These are phyloP conservation scores for Eledona agricola DNA, from an alignment of 2,888 invertebrate species.

Conservation along the genomic window DNA sequence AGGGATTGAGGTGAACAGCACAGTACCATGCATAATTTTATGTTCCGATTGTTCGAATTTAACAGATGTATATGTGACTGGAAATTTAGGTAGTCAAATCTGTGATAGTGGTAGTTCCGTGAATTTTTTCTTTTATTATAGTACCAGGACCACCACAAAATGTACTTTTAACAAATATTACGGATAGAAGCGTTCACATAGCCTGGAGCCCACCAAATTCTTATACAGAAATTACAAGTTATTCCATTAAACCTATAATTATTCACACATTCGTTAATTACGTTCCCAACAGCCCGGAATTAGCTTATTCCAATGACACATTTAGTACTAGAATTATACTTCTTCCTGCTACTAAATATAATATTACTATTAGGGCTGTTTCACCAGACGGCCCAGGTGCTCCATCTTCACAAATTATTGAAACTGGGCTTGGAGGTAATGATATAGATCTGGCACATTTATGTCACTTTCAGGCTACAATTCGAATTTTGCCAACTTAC, in stretches of 20 bases:
- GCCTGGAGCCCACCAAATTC: slow-evolving; percentile 69
- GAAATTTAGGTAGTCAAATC: slow-evolving; percentile 48
- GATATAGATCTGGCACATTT: too few species aligned
- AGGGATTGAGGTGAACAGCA: slow-evolving; percentile 50
- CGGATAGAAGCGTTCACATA: slow-evolving; percentile 70
- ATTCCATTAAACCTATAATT: slow-evolving; percentile 67
- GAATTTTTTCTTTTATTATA: slow-evolving; percentile 42
- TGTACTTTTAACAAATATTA: slow-evolving; percentile 67
- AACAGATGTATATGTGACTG: slow-evolving; percentile 53
- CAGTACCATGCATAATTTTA: slow-evolving; percentile 42
- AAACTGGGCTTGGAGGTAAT: slow-evolving; percentile 75
- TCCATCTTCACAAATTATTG: slow-evolving; percentile 66
- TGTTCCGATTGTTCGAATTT: slow-evolving; percentile 45
- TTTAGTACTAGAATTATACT: slow-evolving; percentile 69
- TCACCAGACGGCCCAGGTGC: slow-evolving; percentile 71
- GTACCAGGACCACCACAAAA: slow-evolving; percentile 77
- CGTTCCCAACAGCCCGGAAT: slow-evolving; percentile 65
- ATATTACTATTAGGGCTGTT: slow-evolving; percentile 74
- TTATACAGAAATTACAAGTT: slow-evolving; percentile 65
- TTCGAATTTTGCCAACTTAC: too few species aligned
- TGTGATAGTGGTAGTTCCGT: slow-evolving; percentile 2
- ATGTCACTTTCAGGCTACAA: too few species aligned
- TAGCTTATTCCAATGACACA: slow-evolving; percentile 69
- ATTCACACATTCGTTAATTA: slow-evolving; percentile 68
- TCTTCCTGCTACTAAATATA: slow-evolving; percentile 79